These are phyloP conservation scores for Sclerurus mexicanus DNA, from an alignment of 2,113 vertebrate species.

Conservation along the genomic window DNA sequence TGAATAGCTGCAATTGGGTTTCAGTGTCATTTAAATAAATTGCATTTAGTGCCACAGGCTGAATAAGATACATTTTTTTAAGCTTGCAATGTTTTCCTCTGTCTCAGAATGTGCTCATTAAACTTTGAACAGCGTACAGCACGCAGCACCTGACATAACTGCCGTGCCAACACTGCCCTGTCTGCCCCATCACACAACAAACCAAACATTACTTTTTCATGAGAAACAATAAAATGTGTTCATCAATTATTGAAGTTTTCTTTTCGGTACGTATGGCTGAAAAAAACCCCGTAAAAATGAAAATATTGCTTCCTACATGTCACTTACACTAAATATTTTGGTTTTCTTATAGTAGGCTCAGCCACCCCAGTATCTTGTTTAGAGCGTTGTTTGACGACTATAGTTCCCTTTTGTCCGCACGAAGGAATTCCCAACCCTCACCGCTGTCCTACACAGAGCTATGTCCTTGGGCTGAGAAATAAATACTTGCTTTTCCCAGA, in stretches of 20 bases:
- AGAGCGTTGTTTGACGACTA: neutral
- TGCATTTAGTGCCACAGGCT: neutral
- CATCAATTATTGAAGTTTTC: conserved; percentile 68
- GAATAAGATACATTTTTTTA: neutral
- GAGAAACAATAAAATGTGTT: conserved; percentile 58
- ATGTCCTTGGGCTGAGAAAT: neutral
- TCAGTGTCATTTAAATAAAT: neutral
- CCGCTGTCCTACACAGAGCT: neutral
- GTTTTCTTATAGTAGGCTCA: neutral
- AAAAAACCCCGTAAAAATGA: neutral
- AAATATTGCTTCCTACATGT: neutral
- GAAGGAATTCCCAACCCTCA: neutral
- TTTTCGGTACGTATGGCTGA: neutral
- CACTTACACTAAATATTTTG: neutral
- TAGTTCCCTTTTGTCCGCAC: neutral
- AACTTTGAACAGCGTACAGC: conserved; percentile 49
- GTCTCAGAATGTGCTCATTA: conserved; percentile 54
- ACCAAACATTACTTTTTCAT: conserved; percentile 69
- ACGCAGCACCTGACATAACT: neutral
- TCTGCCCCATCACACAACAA: conserved; percentile 42
- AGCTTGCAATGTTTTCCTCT: conserved; percentile 11
- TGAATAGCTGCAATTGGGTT: neutral
- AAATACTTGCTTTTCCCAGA: neutral
- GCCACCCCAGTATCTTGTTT: neutral
- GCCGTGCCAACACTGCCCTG: neutral